A percentile compares a stretch with the other conserved stretches of the same genome.
phyloP scores from a whole-genome alignment of 2,113 vertebrate genomes.

The Puffinus mauretanicus region DNA sequence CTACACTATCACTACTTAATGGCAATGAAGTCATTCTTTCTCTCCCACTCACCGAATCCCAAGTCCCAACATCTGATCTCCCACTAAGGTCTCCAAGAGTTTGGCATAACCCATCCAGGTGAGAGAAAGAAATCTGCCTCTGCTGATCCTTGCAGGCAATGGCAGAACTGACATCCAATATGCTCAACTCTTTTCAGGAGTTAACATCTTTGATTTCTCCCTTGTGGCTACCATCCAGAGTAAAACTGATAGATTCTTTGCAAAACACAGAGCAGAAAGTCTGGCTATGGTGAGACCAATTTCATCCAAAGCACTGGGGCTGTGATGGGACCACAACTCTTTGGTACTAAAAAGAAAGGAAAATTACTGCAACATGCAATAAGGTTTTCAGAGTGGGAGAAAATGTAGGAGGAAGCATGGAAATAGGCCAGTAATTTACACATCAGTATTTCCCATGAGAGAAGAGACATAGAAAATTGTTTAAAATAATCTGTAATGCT shows the following conservation, averaged over 20 bases:
- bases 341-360: neutral
- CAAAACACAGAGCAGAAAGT: neutral
- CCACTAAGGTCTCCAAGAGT: neutral
- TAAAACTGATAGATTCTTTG: neutral
- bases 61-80: neutral
- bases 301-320: neutral
- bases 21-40: neutral
- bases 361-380: neutral
- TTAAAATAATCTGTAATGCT: neutral
- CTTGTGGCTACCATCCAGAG: neutral
- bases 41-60: neutral
- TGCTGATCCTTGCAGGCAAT: neutral
- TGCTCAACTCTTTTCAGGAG: neutral
- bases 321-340: neutral
- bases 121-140: neutral
- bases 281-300: neutral
- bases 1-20: neutral
- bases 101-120: neutral
- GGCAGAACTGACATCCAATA: neutral
- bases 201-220: neutral
- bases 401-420: neutral
- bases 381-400: neutral
- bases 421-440: neutral
- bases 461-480: neutral
- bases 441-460: neutral